Evolutionary conservation across 53 echinoderm and acorn worm genomes (phyloP).

Genomic region (Holothuria scabra): DNA sequence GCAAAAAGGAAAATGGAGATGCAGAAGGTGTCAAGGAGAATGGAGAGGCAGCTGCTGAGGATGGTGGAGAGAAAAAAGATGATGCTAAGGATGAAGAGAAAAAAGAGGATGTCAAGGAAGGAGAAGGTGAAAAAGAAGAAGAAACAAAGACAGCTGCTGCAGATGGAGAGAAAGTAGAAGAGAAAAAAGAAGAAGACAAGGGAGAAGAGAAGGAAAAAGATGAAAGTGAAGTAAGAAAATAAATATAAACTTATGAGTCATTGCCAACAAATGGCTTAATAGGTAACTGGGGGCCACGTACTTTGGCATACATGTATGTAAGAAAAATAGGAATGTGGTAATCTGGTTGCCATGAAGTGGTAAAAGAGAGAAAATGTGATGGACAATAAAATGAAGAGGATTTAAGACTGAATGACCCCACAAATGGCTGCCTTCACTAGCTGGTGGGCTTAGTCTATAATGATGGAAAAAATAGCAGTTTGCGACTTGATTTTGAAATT

Average conservation of each 20-base stretch:
- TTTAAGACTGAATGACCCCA: no score
- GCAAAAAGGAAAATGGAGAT: conserved; percentile 24
- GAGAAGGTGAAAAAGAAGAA: conserved; percentile 22
- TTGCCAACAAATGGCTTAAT: no score
- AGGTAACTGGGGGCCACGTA: no score
- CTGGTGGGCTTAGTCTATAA: no score
- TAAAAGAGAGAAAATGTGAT: no score
- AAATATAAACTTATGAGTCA: not conserved
- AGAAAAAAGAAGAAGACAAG: conserved; percentile 2
- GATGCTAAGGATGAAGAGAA: conserved; percentile 50
- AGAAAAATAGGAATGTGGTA: no score
- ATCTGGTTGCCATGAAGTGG: no score
- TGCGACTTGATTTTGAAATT: no score
- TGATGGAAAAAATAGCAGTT: no score
- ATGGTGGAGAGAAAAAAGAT: conserved; percentile 50
- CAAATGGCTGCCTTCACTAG: no score
- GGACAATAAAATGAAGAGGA: no score
- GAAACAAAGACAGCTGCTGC: conserved; percentile 28
- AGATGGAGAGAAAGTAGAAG: conserved; percentile 35
- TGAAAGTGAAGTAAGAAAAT: conserved; percentile 7
- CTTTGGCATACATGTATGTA: no score
- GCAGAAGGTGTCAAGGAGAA: conserved; percentile 42
- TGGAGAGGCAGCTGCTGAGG: conserved; percentile 32
- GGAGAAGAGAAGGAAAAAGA: conserved; percentile 43
- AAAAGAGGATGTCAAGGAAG: conserved; percentile 49